Percentiles rank a stretch among this genome's conserved stretches.
Conservation (phyloP, 2,113 vertebrate genomes). For the Pitta sordida region DNA sequence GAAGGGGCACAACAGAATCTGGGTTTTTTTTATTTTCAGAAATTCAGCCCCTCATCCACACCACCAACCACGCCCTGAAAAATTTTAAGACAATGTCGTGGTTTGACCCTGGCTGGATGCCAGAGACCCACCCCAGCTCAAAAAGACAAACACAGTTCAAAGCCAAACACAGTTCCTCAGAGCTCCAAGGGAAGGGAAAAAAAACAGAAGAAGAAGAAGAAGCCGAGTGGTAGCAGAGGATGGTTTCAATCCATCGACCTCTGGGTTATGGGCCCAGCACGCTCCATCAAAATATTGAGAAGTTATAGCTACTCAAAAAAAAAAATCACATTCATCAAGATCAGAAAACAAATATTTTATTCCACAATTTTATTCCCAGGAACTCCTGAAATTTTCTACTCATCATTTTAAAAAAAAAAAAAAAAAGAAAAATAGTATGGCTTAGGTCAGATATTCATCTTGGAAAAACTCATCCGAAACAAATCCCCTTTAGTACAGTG, state of each 20-base stretch:
- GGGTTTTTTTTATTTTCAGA: neutral
- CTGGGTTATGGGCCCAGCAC: slow-evolving; percentile 42
- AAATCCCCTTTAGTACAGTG: no score
- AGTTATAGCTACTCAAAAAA: neutral
- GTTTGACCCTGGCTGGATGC: no score
- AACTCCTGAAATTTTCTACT: neutral
- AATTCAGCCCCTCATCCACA: neutral
- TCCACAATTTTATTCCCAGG: neutral
- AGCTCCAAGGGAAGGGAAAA: no score
- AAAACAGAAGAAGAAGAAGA: no score
- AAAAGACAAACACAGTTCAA: no score
- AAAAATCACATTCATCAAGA: neutral
- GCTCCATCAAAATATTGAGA: neutral
- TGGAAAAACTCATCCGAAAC: neutral
- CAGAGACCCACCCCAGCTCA: no score
- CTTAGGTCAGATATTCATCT: neutral
- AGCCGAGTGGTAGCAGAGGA: slow-evolving; percentile 42
- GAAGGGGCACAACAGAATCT: neutral
- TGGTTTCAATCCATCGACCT: slow-evolving; percentile 7
- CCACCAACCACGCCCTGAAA: neutral
- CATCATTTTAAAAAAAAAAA: slow-evolving; percentile 5
- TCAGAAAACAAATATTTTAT: neutral
- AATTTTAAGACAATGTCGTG: neutral
- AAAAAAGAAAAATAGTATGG: neutral
- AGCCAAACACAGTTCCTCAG: no score